Conservation (phyloP, 2,113 vertebrate genomes). For the Alligator mississippiensis region DNA sequence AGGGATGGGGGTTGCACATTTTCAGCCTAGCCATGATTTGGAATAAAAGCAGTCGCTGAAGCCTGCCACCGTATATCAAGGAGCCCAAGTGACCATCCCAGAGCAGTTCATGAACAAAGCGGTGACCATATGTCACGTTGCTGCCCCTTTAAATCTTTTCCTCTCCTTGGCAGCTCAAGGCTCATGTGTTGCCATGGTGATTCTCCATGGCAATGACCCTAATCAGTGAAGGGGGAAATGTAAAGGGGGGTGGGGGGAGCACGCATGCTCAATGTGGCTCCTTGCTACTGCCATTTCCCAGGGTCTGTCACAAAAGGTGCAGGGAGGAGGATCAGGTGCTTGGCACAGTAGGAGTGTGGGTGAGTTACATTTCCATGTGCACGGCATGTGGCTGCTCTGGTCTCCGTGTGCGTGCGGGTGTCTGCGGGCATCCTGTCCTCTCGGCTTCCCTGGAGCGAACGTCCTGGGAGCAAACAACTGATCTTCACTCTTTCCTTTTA, state of each 20-base stretch:
- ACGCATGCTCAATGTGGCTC: slow-evolving; percentile 45
- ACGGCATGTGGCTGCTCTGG: not conserved
- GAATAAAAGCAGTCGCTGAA: not conserved
- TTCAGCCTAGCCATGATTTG: not conserved
- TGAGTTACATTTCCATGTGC: not conserved
- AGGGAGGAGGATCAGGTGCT: not conserved
- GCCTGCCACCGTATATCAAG: not conserved
- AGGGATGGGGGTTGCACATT: not conserved
- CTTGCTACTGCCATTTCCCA: not conserved
- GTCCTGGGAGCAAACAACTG: too few relatives aligned
- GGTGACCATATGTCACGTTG: not conserved
- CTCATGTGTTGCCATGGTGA: not conserved
- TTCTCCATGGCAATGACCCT: not conserved
- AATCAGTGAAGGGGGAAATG: not conserved
- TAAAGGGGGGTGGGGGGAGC: too few relatives aligned
- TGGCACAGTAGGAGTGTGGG: not conserved
- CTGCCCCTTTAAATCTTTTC: not conserved
- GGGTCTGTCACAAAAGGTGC: not conserved
- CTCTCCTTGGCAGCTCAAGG: not conserved
- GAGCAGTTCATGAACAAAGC: not conserved
- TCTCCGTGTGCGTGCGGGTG: not conserved
- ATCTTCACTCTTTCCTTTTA: too few relatives aligned
- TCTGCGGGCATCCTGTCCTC: not conserved
- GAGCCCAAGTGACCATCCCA: not conserved
- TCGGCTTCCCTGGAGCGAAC: not conserved